Conservation (phyloP, 2,888 invertebrate species). For the Cerastoderma edule region DNA sequence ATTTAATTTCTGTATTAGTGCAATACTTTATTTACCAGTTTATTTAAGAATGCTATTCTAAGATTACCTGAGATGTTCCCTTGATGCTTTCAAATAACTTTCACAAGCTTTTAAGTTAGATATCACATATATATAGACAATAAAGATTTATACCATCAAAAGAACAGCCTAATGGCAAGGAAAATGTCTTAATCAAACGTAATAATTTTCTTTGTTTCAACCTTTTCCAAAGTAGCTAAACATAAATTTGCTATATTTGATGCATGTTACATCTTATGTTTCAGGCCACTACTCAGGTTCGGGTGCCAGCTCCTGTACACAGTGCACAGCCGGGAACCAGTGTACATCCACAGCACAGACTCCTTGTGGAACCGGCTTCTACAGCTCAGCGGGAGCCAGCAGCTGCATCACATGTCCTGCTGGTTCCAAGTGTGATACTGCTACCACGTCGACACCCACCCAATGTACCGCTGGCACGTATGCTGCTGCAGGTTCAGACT, state of each 20-base stretch:
- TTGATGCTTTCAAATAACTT: too few species aligned
- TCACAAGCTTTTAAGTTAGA: too few species aligned
- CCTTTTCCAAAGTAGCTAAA: too few species aligned
- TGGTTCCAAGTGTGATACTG: constrained; percentile 60
- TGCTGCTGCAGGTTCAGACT: constrained; percentile 51
- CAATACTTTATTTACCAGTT: too few species aligned
- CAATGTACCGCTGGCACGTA: constrained; percentile 74
- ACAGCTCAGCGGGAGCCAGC: constrained; percentile 67
- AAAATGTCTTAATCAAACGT: too few species aligned
- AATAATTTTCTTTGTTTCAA: too few species aligned
- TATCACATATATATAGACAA: too few species aligned
- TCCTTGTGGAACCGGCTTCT: constrained; percentile 70
- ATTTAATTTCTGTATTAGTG: too few species aligned
- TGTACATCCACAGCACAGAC: constrained; percentile 67
- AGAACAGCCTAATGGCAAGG: too few species aligned
- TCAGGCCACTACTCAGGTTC: constrained; percentile 54
- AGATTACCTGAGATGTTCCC: too few species aligned
- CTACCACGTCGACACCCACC: constrained; percentile 58
- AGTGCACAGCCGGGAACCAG: constrained; percentile 71
- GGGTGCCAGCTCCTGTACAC: constrained; percentile 54
- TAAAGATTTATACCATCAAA: too few species aligned
- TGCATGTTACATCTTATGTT: background rate
- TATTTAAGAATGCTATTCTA: too few species aligned
- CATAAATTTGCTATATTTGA: background rate
- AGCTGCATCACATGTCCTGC: constrained; percentile 69